A percentile compares a stretch with the other conserved stretches of the same genome.
Evolutionary conservation across 2,888 invertebrate species (phyloP).

Genomic region (Drosophila phalerata): DNA sequence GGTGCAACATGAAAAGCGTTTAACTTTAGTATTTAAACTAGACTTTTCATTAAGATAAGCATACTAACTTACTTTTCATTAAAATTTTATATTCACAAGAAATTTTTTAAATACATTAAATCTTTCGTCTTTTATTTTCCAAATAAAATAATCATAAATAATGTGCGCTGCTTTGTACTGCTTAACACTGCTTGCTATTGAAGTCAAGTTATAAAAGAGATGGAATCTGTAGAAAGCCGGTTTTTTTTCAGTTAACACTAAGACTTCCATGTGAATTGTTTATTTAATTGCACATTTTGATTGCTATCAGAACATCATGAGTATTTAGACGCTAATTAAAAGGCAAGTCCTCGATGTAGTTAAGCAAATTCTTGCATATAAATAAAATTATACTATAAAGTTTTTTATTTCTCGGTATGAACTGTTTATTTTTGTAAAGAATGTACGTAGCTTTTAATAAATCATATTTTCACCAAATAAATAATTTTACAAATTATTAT

Average conservation of each 20-base stretch:
- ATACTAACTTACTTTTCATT: background rate
- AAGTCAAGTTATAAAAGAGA: background rate
- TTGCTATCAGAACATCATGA: conserved; percentile 5
- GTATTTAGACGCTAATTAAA: conserved; percentile 1
- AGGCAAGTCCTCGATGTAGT: background rate
- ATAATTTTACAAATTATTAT: too few species aligned
- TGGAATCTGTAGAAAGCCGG: background rate
- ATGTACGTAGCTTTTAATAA: background rate
- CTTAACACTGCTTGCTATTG: background rate
- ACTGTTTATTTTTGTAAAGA: background rate
- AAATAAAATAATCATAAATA: background rate
- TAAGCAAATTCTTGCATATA: background rate
- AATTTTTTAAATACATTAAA: background rate
- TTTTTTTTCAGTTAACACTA: background rate
- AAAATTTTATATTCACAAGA: background rate
- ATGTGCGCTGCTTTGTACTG: background rate
- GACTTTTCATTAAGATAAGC: conserved; percentile 5
- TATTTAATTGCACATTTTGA: conserved; percentile 4
- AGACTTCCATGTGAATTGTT: conserved; percentile 3
- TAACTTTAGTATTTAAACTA: background rate
- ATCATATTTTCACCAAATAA: too few species aligned
- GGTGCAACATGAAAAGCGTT: conserved; percentile 9
- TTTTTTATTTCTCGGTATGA: background rate
- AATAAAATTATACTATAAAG: background rate
- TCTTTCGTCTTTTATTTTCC: too few species aligned